Conservation (phyloP, 2,888 invertebrate species). For the Galerucella nymphaeae region DNA sequence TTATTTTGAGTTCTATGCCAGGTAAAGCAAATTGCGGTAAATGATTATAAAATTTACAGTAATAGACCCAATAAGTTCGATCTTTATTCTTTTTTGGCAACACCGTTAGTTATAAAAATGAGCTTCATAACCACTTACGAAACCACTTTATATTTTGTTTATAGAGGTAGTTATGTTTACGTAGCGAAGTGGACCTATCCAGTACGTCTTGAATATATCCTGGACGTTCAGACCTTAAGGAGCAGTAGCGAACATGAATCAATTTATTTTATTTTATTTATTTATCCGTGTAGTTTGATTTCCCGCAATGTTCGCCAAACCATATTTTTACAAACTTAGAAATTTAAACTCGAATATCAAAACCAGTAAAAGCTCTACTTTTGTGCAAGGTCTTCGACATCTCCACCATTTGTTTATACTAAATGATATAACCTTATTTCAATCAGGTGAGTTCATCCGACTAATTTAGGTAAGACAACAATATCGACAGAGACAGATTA, state of each 20-base stretch:
- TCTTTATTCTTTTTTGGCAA: neutral
- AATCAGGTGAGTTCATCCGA: constrained; percentile 44
- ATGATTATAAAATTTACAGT: neutral
- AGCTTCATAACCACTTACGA: too few species aligned
- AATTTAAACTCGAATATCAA: constrained; percentile 8
- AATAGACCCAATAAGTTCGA: too few species aligned
- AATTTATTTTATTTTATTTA: too few species aligned
- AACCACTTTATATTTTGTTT: too few species aligned
- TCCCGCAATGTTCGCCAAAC: too few species aligned
- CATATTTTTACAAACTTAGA: neutral
- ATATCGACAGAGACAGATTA: constrained; percentile 42
- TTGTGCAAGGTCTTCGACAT: constrained; percentile 50
- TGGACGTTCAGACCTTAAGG: too few species aligned
- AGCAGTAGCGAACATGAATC: too few species aligned
- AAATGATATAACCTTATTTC: constrained; percentile 53
- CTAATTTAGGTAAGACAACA: constrained; percentile 49
- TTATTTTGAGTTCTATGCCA: neutral
- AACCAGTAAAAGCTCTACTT: constrained; percentile 49
- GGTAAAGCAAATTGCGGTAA: neutral
- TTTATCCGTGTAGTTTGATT: too few species aligned
- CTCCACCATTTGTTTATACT: constrained; percentile 49
- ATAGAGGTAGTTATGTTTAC: too few species aligned
- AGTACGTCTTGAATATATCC: too few species aligned
- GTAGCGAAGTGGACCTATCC: too few species aligned
- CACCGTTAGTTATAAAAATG: neutral